Evolutionary conservation across 1,140 invertebrate genomes (phyloP).

Genomic region (Drosophila lacertosa): DNA sequence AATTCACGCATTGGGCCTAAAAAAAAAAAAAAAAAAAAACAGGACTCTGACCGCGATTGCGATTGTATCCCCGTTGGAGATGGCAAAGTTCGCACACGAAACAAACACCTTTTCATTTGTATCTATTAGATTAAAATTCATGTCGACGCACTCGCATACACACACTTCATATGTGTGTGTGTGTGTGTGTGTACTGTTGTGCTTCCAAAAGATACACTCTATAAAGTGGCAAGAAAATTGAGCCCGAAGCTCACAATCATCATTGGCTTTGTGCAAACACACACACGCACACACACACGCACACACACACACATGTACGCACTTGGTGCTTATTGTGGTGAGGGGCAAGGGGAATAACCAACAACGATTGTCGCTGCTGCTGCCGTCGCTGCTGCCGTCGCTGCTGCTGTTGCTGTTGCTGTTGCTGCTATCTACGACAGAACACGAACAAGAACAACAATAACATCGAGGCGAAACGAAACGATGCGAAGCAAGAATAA

Average conservation of each 20-base stretch:
- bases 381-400: constrained; percentile 21
- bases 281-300: constrained; percentile 10
- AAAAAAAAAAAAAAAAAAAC: constrained; percentile 1
- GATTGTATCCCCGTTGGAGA: constrained; percentile 6
- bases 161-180: constrained; percentile 29
- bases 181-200: constrained; percentile 20
- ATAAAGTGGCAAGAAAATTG: constrained; percentile 61
- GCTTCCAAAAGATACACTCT: constrained; percentile 28
- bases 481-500: constrained; percentile 26
- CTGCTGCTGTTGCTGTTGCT: constrained; percentile 27
- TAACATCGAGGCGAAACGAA: constrained; percentile 23
- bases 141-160: constrained; percentile 68
- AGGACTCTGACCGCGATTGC: constrained; percentile 20
- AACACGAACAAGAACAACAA: constrained; percentile 48
- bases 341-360: constrained; percentile 26
- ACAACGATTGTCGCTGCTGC: constrained; percentile 35
- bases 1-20: constrained; percentile 13
- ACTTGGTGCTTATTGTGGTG: not conserved
- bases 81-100: constrained; percentile 63
- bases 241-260: constrained; percentile 65
- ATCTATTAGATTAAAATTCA: constrained; percentile 84
- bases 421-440: constrained; percentile 45
- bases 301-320: constrained; percentile 1
- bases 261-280: constrained; percentile 59
- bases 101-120: constrained; percentile 82